Evolutionary conservation across 2,113 vertebrate genomes (phyloP), one percentile per base, ranked within the genome.

Genomic region (Tetraodon nigroviridis): DNA sequence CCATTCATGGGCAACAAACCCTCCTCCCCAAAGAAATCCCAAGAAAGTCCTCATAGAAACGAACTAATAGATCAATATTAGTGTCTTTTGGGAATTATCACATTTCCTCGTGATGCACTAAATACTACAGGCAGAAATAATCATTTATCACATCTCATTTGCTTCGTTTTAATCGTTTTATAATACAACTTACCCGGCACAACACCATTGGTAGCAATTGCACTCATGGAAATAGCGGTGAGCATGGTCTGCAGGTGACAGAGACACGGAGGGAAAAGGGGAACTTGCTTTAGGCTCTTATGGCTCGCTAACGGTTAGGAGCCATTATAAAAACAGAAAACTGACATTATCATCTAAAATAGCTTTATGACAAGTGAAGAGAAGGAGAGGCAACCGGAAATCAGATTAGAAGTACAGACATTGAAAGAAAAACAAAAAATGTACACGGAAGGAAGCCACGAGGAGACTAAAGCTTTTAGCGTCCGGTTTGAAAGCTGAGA

Each of bases 181-280:
- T 27, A 6, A 4, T 6, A 27, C 42, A 5, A 14, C 69, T 14
- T 86, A 97, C 95, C 95, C 92, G 95, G 95, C 61, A 98, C 95
- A 0, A 98, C 94, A 2, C 96, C 96, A 6, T 98, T 98, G 49
- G 96, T 98, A 45, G 96, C 96, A 21, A 98, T 95, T 12, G 96
- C 96, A 59, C 96, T 98, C 96, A 98, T 98, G 58, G 96, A 98
- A 87, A 98, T 97, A 51, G 96, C 93, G 0, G 96, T 98, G 75
- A 98, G 86, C 94, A 96, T 93, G 1, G 96, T 98, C 96, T 98
- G 85, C 58, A 18, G 62, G 72, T 57, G 65, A 67, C 53, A 51
- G 13, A 6, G 3, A 52, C 37, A 64, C 58, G 65, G 55, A 52
- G 21, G 51, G 3, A 57, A 13, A 42, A 22, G 27, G 19, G 44